Percentiles rank a stretch among this genome's conserved stretches.
Evolutionary conservation across 2,797 vertebrate species (phyloP).

Genomic region (Myripristis jacobus): DNA sequence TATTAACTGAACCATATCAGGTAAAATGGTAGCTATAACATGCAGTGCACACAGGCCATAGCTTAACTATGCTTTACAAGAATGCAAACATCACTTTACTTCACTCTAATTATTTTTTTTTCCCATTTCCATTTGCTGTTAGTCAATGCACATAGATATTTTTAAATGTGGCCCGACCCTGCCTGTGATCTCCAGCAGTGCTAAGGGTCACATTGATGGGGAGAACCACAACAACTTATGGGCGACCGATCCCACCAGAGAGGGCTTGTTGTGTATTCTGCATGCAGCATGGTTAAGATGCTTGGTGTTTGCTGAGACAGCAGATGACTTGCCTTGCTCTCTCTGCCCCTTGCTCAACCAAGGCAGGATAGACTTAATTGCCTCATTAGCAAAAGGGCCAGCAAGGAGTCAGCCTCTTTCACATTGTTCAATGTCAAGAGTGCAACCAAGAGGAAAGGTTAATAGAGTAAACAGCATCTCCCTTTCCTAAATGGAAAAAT

Average conservation of each 20-base stretch:
- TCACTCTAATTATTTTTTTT: constrained; percentile 41
- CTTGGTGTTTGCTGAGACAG: constrained; percentile 83
- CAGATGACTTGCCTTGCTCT: constrained; percentile 77
- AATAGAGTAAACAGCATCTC: constrained; percentile 78
- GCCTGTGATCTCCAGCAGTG: constrained; percentile 61
- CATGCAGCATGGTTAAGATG: constrained; percentile 58
- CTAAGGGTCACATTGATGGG: constrained; percentile 41
- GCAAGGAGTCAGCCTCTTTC: constrained; percentile 73
- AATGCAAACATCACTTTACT: constrained; percentile 35
- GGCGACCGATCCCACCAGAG: constrained; percentile 45
- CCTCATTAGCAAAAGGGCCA: constrained; percentile 84
- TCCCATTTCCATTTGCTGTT: constrained; percentile 34
- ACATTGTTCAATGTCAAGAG: constrained; percentile 84
- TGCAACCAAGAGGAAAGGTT: constrained; percentile 83
- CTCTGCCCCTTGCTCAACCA: constrained; percentile 67
- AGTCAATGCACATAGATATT: constrained; percentile 45
- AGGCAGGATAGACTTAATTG: constrained; percentile 83
- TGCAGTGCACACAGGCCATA: not conserved
- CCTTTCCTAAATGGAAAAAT: constrained; percentile 67
- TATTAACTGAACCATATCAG: too few relatives aligned
- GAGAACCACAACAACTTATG: constrained; percentile 33
- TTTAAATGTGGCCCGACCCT: constrained; percentile 28
- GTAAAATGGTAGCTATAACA: not conserved
- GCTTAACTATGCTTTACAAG: constrained; percentile 19
- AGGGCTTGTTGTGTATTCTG: constrained; percentile 64